Evolutionary conservation across 2,113 vertebrate genomes (phyloP).

Genomic region (Oncorhynchus gorbuscha): DNA sequence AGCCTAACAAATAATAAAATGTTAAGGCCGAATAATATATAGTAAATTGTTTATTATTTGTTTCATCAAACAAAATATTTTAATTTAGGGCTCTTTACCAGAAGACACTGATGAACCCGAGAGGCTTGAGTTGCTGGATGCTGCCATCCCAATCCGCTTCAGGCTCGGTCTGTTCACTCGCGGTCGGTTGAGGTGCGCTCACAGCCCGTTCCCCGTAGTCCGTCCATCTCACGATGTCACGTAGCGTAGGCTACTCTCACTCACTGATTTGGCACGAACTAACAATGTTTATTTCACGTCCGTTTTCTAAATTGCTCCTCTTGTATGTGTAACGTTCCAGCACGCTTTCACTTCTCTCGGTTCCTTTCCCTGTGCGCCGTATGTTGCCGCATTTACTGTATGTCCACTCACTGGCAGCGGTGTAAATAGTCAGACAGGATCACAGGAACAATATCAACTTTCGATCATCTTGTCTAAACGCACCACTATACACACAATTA

Average conservation of each 20-base stretch:
- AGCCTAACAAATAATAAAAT: background rate
- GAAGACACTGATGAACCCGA: constrained; percentile 95
- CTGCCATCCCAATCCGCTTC: constrained; percentile 81
- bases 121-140: constrained; percentile 96
- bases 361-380: constrained; percentile 26
- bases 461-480: background rate
- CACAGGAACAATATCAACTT: constrained; percentile 2
- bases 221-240: constrained; percentile 57
- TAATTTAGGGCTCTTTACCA: constrained; percentile 78
- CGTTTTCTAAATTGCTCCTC: constrained; percentile 28
- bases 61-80: background rate
- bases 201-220: constrained; percentile 50
- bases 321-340: background rate
- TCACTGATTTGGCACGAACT: background rate
- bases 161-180: constrained; percentile 61
- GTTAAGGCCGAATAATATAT: background rate
- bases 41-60: background rate
- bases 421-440: constrained; percentile 7
- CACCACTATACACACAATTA: background rate
- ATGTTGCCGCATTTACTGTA: constrained; percentile 39
- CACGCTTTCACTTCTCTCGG: constrained; percentile 12
- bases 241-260: background rate
- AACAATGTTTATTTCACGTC: background rate
- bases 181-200: constrained; percentile 62
- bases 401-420: constrained; percentile 7